Base-by-base conservation (phyloP, 2,888 invertebrate species). In the Silvanus unidentatus region DNA sequence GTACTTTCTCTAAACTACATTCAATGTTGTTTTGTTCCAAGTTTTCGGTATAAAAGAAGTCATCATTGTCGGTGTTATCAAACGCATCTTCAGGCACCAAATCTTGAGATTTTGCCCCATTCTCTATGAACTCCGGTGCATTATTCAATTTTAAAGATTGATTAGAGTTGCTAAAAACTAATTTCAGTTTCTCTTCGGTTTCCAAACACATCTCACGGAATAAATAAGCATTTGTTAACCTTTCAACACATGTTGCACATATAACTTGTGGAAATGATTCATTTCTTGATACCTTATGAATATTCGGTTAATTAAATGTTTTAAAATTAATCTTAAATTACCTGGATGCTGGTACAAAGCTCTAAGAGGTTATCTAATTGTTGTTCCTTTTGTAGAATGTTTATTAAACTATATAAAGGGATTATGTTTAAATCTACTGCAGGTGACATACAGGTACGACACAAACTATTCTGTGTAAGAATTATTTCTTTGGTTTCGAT, bases 131-230 rank as follows among this genome's bases (percentile, higher is more conserved):
- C 13, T 32, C 32, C n/a, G n/a, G 4, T 4, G n/a, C 3, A 12
- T 32, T 32, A 32, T 5, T 5, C 3, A 32, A 5, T 32, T 32
- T 32, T 32, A 32, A 5, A 3, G 13, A 32, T 12, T n/a, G n/a
- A n/a, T 5, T 32, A 4, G 32, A 32, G 13, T 12, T 28, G 28
- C 10, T 28, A 39, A 48, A 44, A 29, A 54, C 16, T 36, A 53
- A 39, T 44, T 52, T 44, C n/a, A 64, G 49, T 32, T 53, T 55
- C 36, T 51, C 48, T 30, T 61, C 49, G 5, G 56, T 52, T 14
- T 56, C 48, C 39, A 53, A 51, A 40, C 62, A 66, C 29, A 60
- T 53, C 48, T 64, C 50, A 42, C 54, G 47, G 42, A 63, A 66
- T 15, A 56, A 49, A 48, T 61, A 62, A 10, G 54, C 55, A 29